Evolutionary conservation across 2,113 vertebrate genomes (phyloP).

Genomic region (Erythrocercus mccallii): DNA sequence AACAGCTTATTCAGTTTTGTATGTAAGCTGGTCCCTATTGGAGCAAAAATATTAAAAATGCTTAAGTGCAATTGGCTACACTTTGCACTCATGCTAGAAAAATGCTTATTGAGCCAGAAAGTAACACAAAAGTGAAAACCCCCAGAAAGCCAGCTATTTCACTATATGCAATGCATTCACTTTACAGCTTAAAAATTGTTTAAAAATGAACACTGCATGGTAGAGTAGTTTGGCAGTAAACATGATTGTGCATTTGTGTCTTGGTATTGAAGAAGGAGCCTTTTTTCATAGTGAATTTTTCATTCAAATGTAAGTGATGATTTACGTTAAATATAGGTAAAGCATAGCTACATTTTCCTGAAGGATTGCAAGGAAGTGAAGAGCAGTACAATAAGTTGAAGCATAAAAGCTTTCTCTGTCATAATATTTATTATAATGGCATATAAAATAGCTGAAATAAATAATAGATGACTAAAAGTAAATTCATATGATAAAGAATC

Average conservation of each 20-base stretch:
- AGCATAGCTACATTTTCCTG: slow-evolving; percentile 84
- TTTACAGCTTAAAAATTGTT: slow-evolving; percentile 70
- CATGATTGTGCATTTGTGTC: slow-evolving; percentile 71
- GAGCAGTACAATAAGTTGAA: slow-evolving; percentile 78
- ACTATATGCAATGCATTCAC: slow-evolving; percentile 54
- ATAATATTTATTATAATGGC: slow-evolving; percentile 95
- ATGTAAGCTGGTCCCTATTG: background rate
- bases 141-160: slow-evolving; percentile 65
- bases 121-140: slow-evolving; percentile 67
- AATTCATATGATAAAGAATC: slow-evolving; percentile 89
- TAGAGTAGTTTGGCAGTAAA: slow-evolving; percentile 65
- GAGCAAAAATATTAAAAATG: slow-evolving; percentile 67
- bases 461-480: slow-evolving; percentile 94
- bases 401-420: slow-evolving; percentile 91
- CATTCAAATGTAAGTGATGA: slow-evolving; percentile 83
- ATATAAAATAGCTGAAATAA: slow-evolving; percentile 96
- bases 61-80: slow-evolving; percentile 62
- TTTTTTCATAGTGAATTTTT: slow-evolving; percentile 77
- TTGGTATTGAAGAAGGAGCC: slow-evolving; percentile 64
- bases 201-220: slow-evolving; percentile 66
- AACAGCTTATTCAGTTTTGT: slow-evolving; percentile 38
- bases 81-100: slow-evolving; percentile 63
- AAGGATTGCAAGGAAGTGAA: slow-evolving; percentile 92
- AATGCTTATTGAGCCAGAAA: slow-evolving; percentile 74
- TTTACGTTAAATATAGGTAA: slow-evolving; percentile 93